Evolutionary conservation across 2,797 vertebrate genomes (phyloP).

Genomic region (Cossypha heuglini): DNA sequence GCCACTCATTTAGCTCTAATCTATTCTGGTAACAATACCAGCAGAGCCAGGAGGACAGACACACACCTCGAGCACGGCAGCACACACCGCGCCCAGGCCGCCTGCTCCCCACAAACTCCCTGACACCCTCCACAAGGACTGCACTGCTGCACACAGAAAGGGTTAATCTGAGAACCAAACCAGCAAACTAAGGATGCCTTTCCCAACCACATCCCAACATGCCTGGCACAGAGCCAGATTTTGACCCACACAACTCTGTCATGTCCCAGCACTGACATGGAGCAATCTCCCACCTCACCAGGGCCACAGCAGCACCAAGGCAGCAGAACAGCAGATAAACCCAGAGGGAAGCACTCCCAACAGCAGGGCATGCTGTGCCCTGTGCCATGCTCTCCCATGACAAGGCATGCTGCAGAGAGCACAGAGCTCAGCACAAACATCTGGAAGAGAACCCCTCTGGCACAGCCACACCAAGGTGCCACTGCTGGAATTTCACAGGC

Average conservation of each 20-base stretch:
- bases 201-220: not conserved
- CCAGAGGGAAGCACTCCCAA: rapidly evolving
- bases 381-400: rapidly evolving
- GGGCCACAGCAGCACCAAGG: rapidly evolving
- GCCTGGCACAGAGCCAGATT: not conserved
- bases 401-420: rapidly evolving
- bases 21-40: not conserved
- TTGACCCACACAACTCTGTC: not conserved
- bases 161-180: not conserved
- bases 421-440: rapidly evolving
- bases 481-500: not conserved
- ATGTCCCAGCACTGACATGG: rapidly evolving
- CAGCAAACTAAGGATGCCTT: not conserved
- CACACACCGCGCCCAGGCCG: rapidly evolving
- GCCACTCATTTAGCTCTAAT: not conserved
- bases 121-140: rapidly evolving
- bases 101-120: not conserved
- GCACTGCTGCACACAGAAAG: rapidly evolving
- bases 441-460: rapidly evolving
- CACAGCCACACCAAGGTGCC: rapidly evolving
- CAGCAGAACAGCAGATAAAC: not conserved
- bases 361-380: rapidly evolving
- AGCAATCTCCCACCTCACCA: not conserved
- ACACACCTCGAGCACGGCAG: rapidly evolving
- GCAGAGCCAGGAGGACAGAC: not conserved